Evolutionary conservation across 2,888 invertebrate species (phyloP), one percentile per base, ranked within the genome.

Genomic region (Ganaspis brasiliensis): DNA sequence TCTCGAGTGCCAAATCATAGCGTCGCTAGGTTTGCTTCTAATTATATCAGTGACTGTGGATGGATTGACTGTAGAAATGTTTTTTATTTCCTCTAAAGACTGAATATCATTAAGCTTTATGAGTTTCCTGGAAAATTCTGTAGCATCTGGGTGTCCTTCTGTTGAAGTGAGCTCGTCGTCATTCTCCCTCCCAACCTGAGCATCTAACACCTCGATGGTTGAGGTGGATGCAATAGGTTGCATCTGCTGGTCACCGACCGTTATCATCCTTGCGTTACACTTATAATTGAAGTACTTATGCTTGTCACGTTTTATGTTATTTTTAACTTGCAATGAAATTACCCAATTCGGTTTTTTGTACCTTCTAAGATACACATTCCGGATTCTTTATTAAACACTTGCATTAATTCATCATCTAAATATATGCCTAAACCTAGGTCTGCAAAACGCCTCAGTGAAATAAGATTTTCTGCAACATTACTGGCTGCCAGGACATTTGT

Each of bases 1-100:
- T 55, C 80, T 74, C 1, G 56, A 21, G 19, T 80, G 81, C 79
- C 81, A 81, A 12, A 80, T 35, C 71, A 77, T 73, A 4, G 19
- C 73, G 49, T 77, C 21, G 35, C 21, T 21, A 1, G 37, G 12
- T 63, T 40, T 12, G 37, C 5, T 37, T 63, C 19, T 14, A 0
- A 12, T 1, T 12, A 5, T 12, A 6, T 59, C 59, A 12, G 24
- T 19, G 19, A 5, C 9, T 21, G 5, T 59, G 1, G 2, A 1
- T n/a, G 0, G 49, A n/a, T 63, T 14, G 4, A 40, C 19, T 19
- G 16, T 40, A 0, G 1, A 8, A 3, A 35, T 8, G 4, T 72
- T 2, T 9, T 55, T 31, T 14, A 21, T 0, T 10, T 14, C n/a
- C 6, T 21, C 14, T 2, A 19, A 0, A 57, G 3, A 57, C 5